Evolutionary conservation across 2,113 vertebrate genomes (phyloP).

Genomic region (Pelobates fuscus): DNA sequence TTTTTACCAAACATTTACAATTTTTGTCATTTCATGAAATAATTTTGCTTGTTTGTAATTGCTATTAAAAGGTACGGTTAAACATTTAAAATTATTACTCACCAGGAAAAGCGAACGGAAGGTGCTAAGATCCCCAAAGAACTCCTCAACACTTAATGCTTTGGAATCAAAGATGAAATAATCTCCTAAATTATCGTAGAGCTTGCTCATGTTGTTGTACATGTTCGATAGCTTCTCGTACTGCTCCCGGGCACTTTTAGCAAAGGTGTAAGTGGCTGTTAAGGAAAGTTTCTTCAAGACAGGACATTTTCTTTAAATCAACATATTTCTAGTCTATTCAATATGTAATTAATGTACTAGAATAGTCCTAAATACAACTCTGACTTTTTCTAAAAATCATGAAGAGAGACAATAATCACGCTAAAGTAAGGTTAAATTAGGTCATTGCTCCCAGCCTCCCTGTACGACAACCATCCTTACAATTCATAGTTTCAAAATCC

Average conservation of each 20-base stretch:
- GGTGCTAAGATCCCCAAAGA: conserved; percentile 88
- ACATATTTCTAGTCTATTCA: not conserved
- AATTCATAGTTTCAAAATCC: too few relatives aligned
- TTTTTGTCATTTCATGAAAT: too few relatives aligned
- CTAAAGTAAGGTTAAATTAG: too few relatives aligned
- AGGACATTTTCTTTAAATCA: not conserved
- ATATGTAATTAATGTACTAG: too few relatives aligned
- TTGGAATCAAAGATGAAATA: conserved; percentile 90
- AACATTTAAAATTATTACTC: conserved; percentile 64
- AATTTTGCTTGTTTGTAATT: too few relatives aligned
- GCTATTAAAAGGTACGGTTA: too few relatives aligned
- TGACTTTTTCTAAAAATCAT: too few relatives aligned
- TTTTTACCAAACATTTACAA: too few relatives aligned
- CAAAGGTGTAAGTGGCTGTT: conserved; percentile 84
- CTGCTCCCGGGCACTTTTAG: conserved; percentile 85
- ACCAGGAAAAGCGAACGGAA: conserved; percentile 91
- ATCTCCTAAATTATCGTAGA: conserved; percentile 89
- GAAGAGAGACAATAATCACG: too few relatives aligned
- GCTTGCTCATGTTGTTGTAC: conserved; percentile 95
- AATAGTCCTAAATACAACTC: too few relatives aligned
- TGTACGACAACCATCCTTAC: too few relatives aligned
- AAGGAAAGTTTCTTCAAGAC: conserved; percentile 67
- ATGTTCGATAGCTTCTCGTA: conserved; percentile 91
- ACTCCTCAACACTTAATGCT: conserved; percentile 84
- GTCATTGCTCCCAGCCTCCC: too few relatives aligned